A percentile compares a stretch with the other conserved stretches of the same genome.
phyloP scores from a whole-genome alignment of 2,888 invertebrate genomes.

The Caradrina kadenii region DNA sequence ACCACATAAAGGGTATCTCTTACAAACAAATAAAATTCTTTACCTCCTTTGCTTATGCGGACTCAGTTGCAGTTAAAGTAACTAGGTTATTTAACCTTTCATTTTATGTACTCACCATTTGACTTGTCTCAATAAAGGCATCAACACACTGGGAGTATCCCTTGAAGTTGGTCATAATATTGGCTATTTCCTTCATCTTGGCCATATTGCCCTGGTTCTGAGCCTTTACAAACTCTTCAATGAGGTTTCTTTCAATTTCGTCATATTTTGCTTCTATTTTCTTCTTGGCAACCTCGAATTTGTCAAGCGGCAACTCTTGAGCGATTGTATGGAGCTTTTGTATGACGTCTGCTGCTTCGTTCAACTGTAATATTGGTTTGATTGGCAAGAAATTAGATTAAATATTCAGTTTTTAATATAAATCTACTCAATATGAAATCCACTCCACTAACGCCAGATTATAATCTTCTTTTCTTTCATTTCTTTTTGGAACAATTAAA shows the following conservation, averaged over 20 bases:
- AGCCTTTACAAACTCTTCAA: slow-evolving; percentile 98
- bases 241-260: slow-evolving; percentile 96
- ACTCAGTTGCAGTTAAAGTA: too few species aligned
- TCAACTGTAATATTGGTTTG: slow-evolving; percentile 90
- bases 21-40: too few species aligned
- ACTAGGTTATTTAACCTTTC: too few species aligned
- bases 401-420: too few species aligned
- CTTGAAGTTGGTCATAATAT: slow-evolving; percentile 98
- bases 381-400: not conserved
- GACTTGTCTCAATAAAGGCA: slow-evolving; percentile 99
- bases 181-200: slow-evolving; percentile 98
- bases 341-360: slow-evolving; percentile 99
- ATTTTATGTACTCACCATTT: slow-evolving; percentile 92
- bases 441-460: too few species aligned
- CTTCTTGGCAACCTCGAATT: slow-evolving; percentile 95
- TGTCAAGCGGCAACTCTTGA: slow-evolving; percentile 97
- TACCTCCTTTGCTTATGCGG: too few species aligned
- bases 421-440: too few species aligned
- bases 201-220: slow-evolving; percentile 96
- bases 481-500: too few species aligned
- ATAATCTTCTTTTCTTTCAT: too few species aligned
- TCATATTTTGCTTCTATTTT: slow-evolving; percentile 97
- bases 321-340: slow-evolving; percentile 98
- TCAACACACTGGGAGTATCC: slow-evolving; percentile 99
- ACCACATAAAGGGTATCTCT: too few species aligned